Evolutionary conservation across 2,888 invertebrate genomes (phyloP), one percentile per base, ranked within the genome.

Genomic region (Pharmacophagus antenor): DNA sequence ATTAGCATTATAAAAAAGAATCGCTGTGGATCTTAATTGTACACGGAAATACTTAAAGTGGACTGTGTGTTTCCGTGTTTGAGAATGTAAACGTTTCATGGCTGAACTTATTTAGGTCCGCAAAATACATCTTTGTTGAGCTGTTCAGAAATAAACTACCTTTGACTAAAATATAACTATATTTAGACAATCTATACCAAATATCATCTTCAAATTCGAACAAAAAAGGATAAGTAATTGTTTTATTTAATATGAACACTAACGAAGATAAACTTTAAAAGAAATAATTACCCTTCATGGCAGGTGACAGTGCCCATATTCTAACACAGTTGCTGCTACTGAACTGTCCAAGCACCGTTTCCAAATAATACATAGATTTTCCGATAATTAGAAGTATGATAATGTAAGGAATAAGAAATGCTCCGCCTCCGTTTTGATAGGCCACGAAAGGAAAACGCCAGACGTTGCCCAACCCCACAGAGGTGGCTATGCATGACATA

Each of bases 311-410:
- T 2, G 90, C 84, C 93, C 93, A 93, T 49, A 96, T 92, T 79
- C 94, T 95, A 1, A 96, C 94, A 47, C 95, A 94, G 58, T 97
- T 96, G 71, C 93, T 93, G 67, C 94, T 95, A 56, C 94, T 94
- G 76, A 97, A 97, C 80, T 97, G 97, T 4, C 97, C 97, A 7
- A 97, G 84, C 0, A 94, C 92, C 80, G 95, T 94, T 85, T 97
- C 97, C 75, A 97, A 84, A 72, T 95, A 96, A 93, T 72, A 97
- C 87, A 97, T 93, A 0, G 96, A 95, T 69, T 95, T 93, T 56
- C 95, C 95, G 64, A 95, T 93, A 48, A 95, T 72, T 42, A 94
- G 76, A 20, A 95, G 82, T 2, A 95, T 93, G 41, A 95, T 92
- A 41, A 95, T 90, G 75, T 95, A 95, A 0, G 95, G 95, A 62